Percentiles rank a stretch among this genome's conserved stretches.
These are phyloP conservation scores for Apodemia duryi DNA, from an alignment of 2,888 invertebrate species.

Conservation along the genomic window DNA sequence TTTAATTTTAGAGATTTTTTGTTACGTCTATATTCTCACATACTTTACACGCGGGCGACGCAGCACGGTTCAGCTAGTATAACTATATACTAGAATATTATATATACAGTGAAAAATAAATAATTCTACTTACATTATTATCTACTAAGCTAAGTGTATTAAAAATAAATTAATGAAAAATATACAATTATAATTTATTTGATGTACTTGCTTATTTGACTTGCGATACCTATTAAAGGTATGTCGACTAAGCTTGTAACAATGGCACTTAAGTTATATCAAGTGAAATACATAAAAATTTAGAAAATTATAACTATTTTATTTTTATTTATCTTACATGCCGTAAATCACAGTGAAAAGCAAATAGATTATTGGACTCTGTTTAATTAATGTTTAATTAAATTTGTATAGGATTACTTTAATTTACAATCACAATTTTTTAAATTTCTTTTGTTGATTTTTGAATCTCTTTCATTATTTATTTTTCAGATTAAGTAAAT, in stretches of 20 bases:
- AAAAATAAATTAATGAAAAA: constrained; percentile 7
- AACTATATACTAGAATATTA: too few relatives aligned
- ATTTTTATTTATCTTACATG: too few relatives aligned
- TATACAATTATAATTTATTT: constrained; percentile 7
- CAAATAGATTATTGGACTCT: too few relatives aligned
- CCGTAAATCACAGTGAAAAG: too few relatives aligned
- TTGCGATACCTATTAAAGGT: constrained; percentile 9
- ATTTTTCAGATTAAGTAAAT: too few relatives aligned
- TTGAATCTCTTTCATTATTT: too few relatives aligned
- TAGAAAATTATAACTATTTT: neutral
- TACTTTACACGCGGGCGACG: too few relatives aligned
- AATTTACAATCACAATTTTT: constrained; percentile 14
- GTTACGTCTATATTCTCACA: too few relatives aligned
- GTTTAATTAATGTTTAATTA: too few relatives aligned
- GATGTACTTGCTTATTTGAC: constrained; percentile 14
- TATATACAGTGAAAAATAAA: neutral
- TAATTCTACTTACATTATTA: neutral
- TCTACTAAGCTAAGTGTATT: neutral
- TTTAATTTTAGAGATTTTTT: too few relatives aligned
- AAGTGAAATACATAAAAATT: constrained; percentile 23
- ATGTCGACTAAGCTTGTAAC: constrained; percentile 29
- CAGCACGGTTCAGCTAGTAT: too few relatives aligned
- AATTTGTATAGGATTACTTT: neutral
- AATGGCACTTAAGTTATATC: constrained; percentile 44
- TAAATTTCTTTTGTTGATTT: neutral